A percentile compares a stretch with the other conserved stretches of the same genome.
These are phyloP conservation scores for Rhabdophis nuchalis DNA, from an alignment of 2,797 vertebrate genomes.

Conservation along the genomic window DNA sequence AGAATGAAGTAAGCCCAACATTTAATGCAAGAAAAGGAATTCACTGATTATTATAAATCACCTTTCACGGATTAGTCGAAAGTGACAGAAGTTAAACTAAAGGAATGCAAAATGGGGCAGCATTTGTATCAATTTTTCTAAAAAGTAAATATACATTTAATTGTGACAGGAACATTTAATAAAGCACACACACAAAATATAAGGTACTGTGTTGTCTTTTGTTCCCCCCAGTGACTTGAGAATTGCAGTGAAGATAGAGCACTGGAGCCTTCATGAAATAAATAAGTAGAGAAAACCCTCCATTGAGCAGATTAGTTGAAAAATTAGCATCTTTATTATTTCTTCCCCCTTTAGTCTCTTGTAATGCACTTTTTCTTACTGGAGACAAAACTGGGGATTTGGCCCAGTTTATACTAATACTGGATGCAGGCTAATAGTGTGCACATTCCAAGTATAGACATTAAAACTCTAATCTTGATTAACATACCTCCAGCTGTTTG, in stretches of 20 bases:
- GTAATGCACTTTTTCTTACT: conserved; percentile 39
- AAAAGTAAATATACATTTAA: neutral
- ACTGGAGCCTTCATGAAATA: conserved; percentile 46
- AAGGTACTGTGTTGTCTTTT: neutral
- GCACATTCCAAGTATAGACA: neutral
- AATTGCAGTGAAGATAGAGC: conserved; percentile 50
- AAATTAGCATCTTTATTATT: conserved; percentile 51
- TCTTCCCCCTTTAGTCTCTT: conserved; percentile 27
- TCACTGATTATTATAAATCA: neutral
- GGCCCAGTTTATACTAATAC: conserved; percentile 20
- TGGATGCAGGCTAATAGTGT: neutral
- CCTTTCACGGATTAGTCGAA: conserved; percentile 3
- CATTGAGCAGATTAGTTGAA: conserved; percentile 43
- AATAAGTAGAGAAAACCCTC: conserved; percentile 49
- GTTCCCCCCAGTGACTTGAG: conserved; percentile 16
- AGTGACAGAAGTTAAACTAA: neutral
- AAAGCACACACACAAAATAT: neutral
- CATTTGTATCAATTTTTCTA: neutral
- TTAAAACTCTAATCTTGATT: neutral
- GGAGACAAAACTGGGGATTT: conserved; percentile 40
- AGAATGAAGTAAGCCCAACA: neutral
- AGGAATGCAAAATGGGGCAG: neutral
- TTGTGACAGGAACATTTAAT: neutral
- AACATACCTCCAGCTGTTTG: neutral
- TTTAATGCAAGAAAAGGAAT: neutral